phyloP scores from a whole-genome alignment of 2,888 invertebrate species.

The Phanerotoma sp. region DNA sequence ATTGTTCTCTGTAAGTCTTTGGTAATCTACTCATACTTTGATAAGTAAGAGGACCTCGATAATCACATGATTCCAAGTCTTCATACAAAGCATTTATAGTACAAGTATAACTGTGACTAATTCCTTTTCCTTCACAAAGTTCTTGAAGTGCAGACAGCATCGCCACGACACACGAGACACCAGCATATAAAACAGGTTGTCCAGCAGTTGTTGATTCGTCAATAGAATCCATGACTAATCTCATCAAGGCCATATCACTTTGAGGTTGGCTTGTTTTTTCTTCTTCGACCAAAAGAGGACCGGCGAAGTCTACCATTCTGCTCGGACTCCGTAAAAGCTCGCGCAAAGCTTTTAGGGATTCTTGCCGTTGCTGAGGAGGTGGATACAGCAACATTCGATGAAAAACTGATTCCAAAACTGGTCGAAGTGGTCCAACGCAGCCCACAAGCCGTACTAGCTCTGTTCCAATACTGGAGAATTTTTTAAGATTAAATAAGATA shows the following conservation, averaged over 20 bases:
- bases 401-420: constrained; percentile 89
- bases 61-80: constrained; percentile 63
- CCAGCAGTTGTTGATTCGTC: constrained; percentile 88
- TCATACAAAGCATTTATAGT: constrained; percentile 53
- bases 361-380: constrained; percentile 79
- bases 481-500: no score
- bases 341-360: constrained; percentile 79
- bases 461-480: constrained; percentile 82
- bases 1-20: constrained; percentile 67
- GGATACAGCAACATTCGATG: constrained; percentile 91
- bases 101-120: constrained; percentile 62
- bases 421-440: constrained; percentile 80
- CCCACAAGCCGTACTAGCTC: constrained; percentile 88
- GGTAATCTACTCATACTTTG: constrained; percentile 81
- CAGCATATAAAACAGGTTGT: constrained; percentile 73
- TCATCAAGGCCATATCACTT: constrained; percentile 79
- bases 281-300: constrained; percentile 63
- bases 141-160: constrained; percentile 81
- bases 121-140: constrained; percentile 73
- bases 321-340: constrained; percentile 80
- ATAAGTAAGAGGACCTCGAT: constrained; percentile 82
- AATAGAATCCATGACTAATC: constrained; percentile 89
- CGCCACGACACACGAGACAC: constrained; percentile 81
- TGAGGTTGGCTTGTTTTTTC: constrained; percentile 65
- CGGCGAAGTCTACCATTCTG: constrained; percentile 73